Conservation (phyloP, 2,113 vertebrate genomes). For the Pygoscelis adeliae region DNA sequence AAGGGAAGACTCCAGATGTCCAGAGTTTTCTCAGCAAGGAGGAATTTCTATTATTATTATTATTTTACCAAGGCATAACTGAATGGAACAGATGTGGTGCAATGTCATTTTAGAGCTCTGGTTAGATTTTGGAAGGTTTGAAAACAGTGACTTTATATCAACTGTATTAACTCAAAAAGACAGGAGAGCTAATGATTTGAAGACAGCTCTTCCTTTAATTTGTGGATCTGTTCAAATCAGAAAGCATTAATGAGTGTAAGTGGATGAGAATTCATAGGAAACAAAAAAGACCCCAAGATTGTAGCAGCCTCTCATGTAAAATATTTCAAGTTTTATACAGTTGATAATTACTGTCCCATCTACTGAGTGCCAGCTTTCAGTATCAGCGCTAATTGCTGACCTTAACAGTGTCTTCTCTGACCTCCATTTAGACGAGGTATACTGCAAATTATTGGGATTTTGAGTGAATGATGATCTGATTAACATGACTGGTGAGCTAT, state of each 20-base stretch:
- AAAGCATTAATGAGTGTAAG: not conserved
- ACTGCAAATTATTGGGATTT: not conserved
- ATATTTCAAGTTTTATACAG: not conserved
- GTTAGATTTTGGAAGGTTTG: not conserved
- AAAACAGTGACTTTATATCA: not conserved
- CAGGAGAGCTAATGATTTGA: not conserved
- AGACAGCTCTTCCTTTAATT: not conserved
- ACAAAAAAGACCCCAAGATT: not conserved
- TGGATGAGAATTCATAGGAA: not conserved
- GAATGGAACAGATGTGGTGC: not conserved
- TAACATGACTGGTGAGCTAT: conserved; percentile 41
- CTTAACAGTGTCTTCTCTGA: not conserved
- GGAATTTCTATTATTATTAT: not conserved
- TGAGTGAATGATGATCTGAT: conserved; percentile 36
- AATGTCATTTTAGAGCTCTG: not conserved
- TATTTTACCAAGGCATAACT: not conserved
- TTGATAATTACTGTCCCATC: not conserved
- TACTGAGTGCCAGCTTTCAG: not conserved
- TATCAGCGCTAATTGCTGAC: not conserved
- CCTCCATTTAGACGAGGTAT: not conserved
- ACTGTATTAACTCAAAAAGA: not conserved
- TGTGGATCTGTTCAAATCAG: not conserved
- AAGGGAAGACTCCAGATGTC: not conserved
- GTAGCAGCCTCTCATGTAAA: not conserved
- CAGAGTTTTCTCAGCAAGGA: not conserved